phyloP scores from a whole-genome alignment of 2,113 vertebrate genomes.

The Chrysemys picta region DNA sequence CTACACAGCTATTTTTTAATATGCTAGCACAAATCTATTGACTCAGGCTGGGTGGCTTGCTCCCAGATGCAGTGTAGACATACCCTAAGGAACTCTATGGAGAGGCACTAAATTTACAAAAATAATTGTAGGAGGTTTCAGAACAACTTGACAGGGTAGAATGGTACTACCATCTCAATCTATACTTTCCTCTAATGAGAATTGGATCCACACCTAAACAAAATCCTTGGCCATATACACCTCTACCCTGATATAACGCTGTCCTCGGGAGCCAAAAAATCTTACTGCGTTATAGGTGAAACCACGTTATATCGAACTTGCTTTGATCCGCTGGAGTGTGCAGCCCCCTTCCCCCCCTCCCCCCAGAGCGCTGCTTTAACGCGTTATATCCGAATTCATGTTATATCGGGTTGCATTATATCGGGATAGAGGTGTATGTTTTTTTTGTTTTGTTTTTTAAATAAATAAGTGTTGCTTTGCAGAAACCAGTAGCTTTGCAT shows the following conservation, averaged over 20 bases:
- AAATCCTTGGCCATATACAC: neutral
- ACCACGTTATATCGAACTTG: no score
- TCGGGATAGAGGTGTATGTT: no score
- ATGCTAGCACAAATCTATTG: neutral
- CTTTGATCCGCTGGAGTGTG: no score
- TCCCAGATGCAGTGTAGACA: neutral
- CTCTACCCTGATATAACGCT: no score
- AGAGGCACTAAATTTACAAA: fast-evolving
- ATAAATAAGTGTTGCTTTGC: neutral
- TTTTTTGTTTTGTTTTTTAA: neutral
- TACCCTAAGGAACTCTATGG: neutral
- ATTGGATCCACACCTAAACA: neutral
- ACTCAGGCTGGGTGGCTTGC: no score
- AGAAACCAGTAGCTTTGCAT: neutral
- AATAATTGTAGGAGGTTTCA: neutral
- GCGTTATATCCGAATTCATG: no score
- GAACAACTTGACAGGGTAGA: neutral
- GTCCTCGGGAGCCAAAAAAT: no score
- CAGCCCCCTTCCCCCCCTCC: no score
- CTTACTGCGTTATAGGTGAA: no score
- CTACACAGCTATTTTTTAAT: neutral
- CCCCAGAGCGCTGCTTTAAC: no score
- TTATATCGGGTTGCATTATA: no score
- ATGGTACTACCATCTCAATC: neutral
- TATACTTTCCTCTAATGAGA: neutral